phyloP scores from a whole-genome alignment of 1,140 invertebrate species.

The Pseudomyrmex concolor region DNA sequence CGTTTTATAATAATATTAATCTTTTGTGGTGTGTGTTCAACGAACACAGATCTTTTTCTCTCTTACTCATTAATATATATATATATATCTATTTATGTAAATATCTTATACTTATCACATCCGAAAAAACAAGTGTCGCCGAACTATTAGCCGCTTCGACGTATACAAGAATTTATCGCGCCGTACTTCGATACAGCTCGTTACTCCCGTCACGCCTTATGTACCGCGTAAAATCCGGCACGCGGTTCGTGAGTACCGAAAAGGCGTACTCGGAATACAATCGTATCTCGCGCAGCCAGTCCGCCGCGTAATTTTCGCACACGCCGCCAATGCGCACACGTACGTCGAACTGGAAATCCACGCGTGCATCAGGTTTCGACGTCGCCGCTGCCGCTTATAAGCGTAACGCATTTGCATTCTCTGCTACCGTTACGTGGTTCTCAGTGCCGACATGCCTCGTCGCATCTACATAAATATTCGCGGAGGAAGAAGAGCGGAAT shows the following conservation, averaged over 20 bases:
- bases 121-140: slow-evolving; percentile 14
- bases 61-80: background rate
- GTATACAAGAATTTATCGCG: slow-evolving; percentile 25
- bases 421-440: slow-evolving; percentile 75
- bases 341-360: slow-evolving; percentile 57
- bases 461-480: slow-evolving; percentile 78
- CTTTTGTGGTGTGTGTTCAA: too few species aligned
- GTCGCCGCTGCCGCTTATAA: slow-evolving; percentile 65
- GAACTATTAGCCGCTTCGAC: slow-evolving; percentile 9
- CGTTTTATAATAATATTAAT: slow-evolving; percentile 11
- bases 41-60: background rate
- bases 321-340: slow-evolving; percentile 19
- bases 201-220: slow-evolving; percentile 57
- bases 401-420: slow-evolving; percentile 77
- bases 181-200: slow-evolving; percentile 39
- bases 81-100: slow-evolving; percentile 40
- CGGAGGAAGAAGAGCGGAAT: background rate
- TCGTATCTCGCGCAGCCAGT: slow-evolving; percentile 67
- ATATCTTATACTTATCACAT: slow-evolving; percentile 13
- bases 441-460: slow-evolving; percentile 52
- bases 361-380: slow-evolving; percentile 43
- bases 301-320: slow-evolving; percentile 44
- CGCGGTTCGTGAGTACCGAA: slow-evolving; percentile 56
- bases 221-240: slow-evolving; percentile 46
- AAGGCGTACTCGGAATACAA: slow-evolving; percentile 62